Base-by-base conservation (phyloP, 2,113 vertebrate genomes). In the Sitta europaea region DNA sequence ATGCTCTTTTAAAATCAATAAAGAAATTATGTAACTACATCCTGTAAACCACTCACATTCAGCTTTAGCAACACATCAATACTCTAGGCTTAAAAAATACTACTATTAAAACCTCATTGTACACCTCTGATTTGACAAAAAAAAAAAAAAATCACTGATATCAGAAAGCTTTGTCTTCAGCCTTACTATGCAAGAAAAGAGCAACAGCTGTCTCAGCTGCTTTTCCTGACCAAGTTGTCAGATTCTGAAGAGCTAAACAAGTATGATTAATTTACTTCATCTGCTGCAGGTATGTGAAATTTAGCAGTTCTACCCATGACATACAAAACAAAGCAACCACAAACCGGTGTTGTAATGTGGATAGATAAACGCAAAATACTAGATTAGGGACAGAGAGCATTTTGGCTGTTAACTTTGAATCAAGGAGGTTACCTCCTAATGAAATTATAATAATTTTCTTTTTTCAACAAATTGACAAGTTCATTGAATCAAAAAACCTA, bases 371-470 rank as follows among this genome's bases (percentile, higher is more conserved):
- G 3, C 18, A 59, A 63, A 79, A 35, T 42, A 74, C 31, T 35
- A 58, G 11, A 28, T 5, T 40, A 58, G 11, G 10, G 13, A 5
- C 14, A 61, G 21, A 48, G 29, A 57, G 50, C 15, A 51, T 59
- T 68, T 74, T 76, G 59, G 5, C 14, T 35, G 6, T n/a, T 47
- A 36, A 33, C 45, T 84, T 54, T 87, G 24, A 84, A 54, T 23
- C 0, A 0, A 58, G 28, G 6, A 28, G 0, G 2, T 54, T 74
- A 63, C 6, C 9, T 35, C 7, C 29, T 35, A 38, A 48, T 40
- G 36, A 40, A 89, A 74, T 78, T 40, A 11, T 62, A 65, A 35
- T 8, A 5, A 36, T 57, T 40, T 79, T 63, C 5, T 29, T 70
- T 71, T 43, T 72, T 48, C 9, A 43, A 40, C 19, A 47, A 50